phyloP scores from a whole-genome alignment of 2,113 vertebrate species.

The Sturnira hondurensis region DNA sequence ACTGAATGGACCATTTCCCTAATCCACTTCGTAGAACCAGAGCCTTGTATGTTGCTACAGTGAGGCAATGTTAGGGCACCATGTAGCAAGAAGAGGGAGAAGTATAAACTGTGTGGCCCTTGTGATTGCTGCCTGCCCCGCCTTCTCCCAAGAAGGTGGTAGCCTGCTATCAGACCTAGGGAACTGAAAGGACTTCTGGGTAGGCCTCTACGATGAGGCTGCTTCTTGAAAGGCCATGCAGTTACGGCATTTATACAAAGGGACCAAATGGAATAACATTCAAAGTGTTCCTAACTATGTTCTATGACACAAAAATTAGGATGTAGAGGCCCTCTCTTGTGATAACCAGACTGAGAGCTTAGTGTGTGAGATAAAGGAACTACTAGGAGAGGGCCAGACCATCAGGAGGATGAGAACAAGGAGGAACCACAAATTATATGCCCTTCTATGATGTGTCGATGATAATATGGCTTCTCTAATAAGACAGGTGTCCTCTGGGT shows the following conservation, averaged over 20 bases:
- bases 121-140: too few relatives aligned
- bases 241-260: not conserved
- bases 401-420: not conserved
- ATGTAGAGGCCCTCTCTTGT: not conserved
- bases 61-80: not conserved
- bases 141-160: not conserved
- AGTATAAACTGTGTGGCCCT: not conserved
- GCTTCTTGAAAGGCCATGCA: not conserved
- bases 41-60: not conserved
- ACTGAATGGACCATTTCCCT: not conserved
- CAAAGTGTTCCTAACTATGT: not conserved
- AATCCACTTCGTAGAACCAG: not conserved
- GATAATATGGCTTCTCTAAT: not conserved
- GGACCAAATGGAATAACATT: not conserved
- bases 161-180: not conserved
- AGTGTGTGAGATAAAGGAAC: not conserved
- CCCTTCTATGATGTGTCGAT: not conserved
- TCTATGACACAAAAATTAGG: not conserved
- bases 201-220: not conserved
- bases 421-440: not conserved
- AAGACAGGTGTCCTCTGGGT: not conserved
- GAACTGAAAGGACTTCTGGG: not conserved
- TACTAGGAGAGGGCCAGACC: not conserved
- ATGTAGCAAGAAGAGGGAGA: not conserved
- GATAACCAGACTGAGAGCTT: not conserved